A percentile compares a stretch with the other conserved stretches of the same genome.
Evolutionary conservation across 1,140 invertebrate genomes (phyloP).

Genomic region (Mizuhopecten yessoensis): DNA sequence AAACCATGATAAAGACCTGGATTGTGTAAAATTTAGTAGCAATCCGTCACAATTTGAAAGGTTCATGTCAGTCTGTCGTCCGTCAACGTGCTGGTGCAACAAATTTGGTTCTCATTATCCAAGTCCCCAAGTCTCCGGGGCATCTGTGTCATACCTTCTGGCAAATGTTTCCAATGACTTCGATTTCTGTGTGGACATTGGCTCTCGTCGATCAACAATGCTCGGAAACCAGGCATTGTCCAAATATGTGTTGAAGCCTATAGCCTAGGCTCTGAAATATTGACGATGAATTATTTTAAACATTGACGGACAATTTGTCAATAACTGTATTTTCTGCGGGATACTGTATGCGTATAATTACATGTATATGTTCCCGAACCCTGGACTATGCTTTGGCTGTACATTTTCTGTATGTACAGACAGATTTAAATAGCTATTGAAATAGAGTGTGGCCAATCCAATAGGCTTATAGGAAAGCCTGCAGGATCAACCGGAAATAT

Average conservation of each 20-base stretch:
- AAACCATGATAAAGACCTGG: too few relatives aligned
- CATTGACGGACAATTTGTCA: constrained; percentile 2
- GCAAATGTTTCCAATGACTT: neutral
- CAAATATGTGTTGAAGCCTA: constrained; percentile 13
- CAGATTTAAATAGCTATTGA: neutral
- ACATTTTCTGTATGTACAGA: neutral
- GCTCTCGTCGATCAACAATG: neutral
- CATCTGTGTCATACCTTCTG: neutral
- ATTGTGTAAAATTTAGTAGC: too few relatives aligned
- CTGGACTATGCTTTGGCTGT: neutral
- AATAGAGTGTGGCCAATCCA: constrained; percentile 8
- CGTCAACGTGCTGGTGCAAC: neutral
- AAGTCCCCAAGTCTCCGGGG: neutral
- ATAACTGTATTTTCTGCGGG: neutral
- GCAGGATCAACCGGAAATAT: constrained; percentile 1
- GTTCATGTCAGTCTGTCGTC: neutral
- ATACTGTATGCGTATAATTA: neutral
- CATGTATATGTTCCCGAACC: too few relatives aligned
- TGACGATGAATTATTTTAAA: neutral
- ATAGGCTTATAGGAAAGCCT: neutral
- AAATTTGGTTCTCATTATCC: neutral
- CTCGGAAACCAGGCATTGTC: neutral
- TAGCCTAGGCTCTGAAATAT: neutral
- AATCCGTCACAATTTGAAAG: neutral
- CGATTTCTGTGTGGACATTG: neutral